Percentiles rank a stretch among this genome's conserved stretches.
Evolutionary conservation across 2,888 invertebrate genomes (phyloP).

Genomic region (Nysson spinosus): DNA sequence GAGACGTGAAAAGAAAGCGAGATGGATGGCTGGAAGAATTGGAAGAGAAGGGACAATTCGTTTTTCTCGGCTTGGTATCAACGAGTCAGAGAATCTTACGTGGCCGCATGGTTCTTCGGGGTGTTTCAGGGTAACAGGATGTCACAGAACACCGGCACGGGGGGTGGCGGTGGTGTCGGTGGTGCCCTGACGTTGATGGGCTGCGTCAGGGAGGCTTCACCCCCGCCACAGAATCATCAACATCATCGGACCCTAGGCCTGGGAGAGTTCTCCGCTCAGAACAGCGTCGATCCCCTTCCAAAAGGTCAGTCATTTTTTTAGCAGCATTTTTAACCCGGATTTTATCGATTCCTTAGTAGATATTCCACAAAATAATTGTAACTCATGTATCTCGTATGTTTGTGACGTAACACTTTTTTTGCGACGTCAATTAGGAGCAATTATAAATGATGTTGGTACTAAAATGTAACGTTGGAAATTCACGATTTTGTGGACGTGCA

Average conservation of each 20-base stretch:
- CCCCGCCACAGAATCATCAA: constrained; percentile 79
- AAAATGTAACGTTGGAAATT: too few relatives aligned
- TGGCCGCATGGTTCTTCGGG: constrained; percentile 66
- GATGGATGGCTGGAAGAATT: constrained; percentile 54
- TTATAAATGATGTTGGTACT: too few relatives aligned
- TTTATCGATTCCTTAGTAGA: too few relatives aligned
- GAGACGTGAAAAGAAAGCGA: background rate
- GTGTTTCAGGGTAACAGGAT: constrained; percentile 70
- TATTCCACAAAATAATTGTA: too few relatives aligned
- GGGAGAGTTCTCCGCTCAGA: constrained; percentile 64
- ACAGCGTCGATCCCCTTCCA: constrained; percentile 68
- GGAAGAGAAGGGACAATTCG: constrained; percentile 53
- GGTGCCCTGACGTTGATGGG: constrained; percentile 84
- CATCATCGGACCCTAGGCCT: constrained; percentile 71
- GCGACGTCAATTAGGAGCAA: too few relatives aligned
- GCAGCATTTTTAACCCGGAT: too few relatives aligned
- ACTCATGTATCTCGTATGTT: too few relatives aligned
- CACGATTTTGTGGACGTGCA: too few relatives aligned
- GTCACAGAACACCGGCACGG: constrained; percentile 56
- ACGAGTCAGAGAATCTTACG: constrained; percentile 63
- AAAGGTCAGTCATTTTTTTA: constrained; percentile 68
- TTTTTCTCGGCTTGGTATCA: constrained; percentile 62
- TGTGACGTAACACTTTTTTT: too few relatives aligned
- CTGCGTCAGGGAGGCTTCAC: constrained; percentile 81
- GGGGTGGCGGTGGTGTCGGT: constrained; percentile 78